Conservation (phyloP, 2,888 invertebrate species). For the Himalopsyche tibetana region DNA sequence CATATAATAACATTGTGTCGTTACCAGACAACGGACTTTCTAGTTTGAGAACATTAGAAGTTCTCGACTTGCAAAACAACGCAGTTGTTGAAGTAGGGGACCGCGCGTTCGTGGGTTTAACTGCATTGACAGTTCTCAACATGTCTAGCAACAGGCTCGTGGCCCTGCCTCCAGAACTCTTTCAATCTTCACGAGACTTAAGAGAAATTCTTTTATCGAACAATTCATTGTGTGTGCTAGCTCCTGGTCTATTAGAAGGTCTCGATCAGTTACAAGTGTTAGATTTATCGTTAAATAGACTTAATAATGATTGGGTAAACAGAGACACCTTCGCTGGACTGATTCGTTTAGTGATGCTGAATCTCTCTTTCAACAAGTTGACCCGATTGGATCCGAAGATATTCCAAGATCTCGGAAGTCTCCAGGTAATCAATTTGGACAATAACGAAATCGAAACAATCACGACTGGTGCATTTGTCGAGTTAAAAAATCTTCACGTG, state of each 20-base stretch:
- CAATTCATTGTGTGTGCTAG: constrained; percentile 86
- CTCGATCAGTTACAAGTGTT: constrained; percentile 84
- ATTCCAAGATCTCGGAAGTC: constrained; percentile 84
- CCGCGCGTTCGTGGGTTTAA: constrained; percentile 84
- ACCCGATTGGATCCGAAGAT: constrained; percentile 83
- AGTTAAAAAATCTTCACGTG: constrained; percentile 85
- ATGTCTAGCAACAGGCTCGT: constrained; percentile 88
- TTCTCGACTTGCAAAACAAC: constrained; percentile 86
- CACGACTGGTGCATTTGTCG: constrained; percentile 84
- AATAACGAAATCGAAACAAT: constrained; percentile 84
- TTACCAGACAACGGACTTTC: constrained; percentile 84
- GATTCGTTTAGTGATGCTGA: constrained; percentile 83
- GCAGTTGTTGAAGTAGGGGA: constrained; percentile 85
- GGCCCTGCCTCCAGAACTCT: constrained; percentile 87
- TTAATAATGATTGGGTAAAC: constrained; percentile 86
- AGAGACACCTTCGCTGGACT: constrained; percentile 86
- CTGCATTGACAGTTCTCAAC: constrained; percentile 83
- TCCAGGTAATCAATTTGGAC: constrained; percentile 86
- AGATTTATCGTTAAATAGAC: constrained; percentile 84
- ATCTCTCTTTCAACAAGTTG: constrained; percentile 84
- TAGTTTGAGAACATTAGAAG: constrained; percentile 82
- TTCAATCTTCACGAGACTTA: constrained; percentile 83
- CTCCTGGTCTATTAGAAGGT: constrained; percentile 85
- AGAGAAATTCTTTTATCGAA: constrained; percentile 85
- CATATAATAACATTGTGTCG: constrained; percentile 83